Evolutionary conservation across 2,888 invertebrate species (phyloP).

Genomic region (Xestia c-nigrum): DNA sequence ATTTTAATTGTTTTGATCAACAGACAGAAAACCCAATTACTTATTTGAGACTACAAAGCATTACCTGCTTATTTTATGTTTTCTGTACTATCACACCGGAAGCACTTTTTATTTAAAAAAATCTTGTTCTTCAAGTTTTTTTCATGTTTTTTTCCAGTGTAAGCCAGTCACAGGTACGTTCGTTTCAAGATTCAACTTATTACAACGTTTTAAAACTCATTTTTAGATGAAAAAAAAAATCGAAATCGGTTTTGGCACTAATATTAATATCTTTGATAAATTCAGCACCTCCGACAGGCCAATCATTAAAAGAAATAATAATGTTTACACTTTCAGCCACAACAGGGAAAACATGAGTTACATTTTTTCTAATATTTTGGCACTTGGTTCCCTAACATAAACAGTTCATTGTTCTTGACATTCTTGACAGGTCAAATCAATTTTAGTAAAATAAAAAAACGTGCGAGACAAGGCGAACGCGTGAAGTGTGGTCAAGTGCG

Average conservation of each 20-base stretch:
- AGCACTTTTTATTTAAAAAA: constrained; percentile 29
- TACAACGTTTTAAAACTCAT: not conserved
- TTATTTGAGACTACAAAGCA: not conserved
- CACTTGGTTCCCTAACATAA: constrained; percentile 28
- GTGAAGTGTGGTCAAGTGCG: constrained; percentile 72
- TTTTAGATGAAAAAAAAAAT: not conserved
- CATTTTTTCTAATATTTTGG: constrained; percentile 26
- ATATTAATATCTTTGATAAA: not conserved
- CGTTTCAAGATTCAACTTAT: constrained; percentile 21
- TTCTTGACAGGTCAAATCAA: constrained; percentile 76
- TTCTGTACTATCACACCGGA: not conserved
- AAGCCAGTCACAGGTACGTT: constrained; percentile 18
- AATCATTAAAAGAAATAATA: not conserved
- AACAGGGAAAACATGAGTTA: not conserved
- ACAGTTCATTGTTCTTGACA: constrained; percentile 66
- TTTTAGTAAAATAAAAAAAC: constrained; percentile 79
- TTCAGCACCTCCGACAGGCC: too few species aligned
- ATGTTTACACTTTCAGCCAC: not conserved
- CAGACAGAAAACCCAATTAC: too few species aligned
- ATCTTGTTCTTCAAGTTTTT: constrained; percentile 18
- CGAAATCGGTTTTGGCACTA: too few species aligned
- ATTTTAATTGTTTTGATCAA: not conserved
- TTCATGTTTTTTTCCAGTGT: constrained; percentile 3
- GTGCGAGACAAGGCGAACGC: constrained; percentile 76
- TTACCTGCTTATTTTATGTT: not conserved